Percentiles rank a stretch among this genome's conserved stretches.
phyloP scores from a whole-genome alignment of 2,888 invertebrate species.

The Macaria notata region DNA sequence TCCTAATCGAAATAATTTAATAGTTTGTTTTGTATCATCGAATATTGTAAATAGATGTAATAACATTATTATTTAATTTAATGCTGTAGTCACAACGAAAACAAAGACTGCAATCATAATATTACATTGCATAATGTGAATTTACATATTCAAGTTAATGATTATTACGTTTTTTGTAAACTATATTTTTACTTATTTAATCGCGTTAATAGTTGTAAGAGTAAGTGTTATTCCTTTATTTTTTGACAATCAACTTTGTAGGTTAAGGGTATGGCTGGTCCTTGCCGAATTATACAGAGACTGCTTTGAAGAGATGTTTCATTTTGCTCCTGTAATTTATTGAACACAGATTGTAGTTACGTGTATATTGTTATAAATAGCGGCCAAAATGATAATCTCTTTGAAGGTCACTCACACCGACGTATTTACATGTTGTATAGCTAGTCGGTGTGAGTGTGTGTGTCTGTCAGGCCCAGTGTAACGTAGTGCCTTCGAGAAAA shows the following conservation, averaged over 20 bases:
- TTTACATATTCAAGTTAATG: conserved; percentile 63
- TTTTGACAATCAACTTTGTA: conserved; percentile 73
- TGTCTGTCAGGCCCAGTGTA: conserved; percentile 33
- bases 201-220: conserved; percentile 42
- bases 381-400: conserved; percentile 6
- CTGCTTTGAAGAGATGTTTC: conserved; percentile 9
- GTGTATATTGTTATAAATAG: conserved; percentile 15
- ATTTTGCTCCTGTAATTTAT: conserved; percentile 14
- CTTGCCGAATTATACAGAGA: conserved; percentile 26
- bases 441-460: conserved; percentile 11
- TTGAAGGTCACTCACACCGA: background rate
- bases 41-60: conserved; percentile 71
- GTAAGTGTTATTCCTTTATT: conserved; percentile 68
- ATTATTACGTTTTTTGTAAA: conserved; percentile 37
- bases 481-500: conserved; percentile 72
- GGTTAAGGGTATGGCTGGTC: conserved; percentile 38
- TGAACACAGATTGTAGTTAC: conserved; percentile 17
- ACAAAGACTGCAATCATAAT: conserved; percentile 75
- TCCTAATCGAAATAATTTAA: conserved; percentile 65
- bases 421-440: conserved; percentile 23
- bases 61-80: conserved; percentile 46
- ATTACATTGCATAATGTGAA: conserved; percentile 30
- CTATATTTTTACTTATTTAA: conserved; percentile 69
- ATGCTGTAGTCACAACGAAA: conserved; percentile 81
- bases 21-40: conserved; percentile 52